Evolutionary conservation across 2,797 vertebrate genomes (phyloP).

Genomic region (Gymnothorax reevesii): DNA sequence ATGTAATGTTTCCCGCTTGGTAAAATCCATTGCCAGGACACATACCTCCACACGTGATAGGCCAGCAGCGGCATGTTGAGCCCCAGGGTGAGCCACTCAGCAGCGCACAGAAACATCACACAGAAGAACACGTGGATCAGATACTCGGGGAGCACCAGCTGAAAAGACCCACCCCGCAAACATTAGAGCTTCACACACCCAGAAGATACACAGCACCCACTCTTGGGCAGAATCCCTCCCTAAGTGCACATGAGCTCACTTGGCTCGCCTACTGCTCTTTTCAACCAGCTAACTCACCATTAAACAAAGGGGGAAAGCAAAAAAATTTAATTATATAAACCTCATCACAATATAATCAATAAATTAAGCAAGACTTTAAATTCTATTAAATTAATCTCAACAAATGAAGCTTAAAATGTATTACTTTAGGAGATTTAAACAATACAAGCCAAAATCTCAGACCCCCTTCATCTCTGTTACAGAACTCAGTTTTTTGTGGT

Average conservation of each 20-base stretch:
- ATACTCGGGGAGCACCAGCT: conserved; percentile 98
- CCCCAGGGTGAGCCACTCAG: conserved; percentile 95
- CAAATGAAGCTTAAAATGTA: neutral
- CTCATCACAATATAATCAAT: neutral
- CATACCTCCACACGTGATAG: conserved; percentile 97
- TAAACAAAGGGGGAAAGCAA: neutral
- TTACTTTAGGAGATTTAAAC: neutral
- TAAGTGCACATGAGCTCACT: neutral
- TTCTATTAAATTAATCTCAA: neutral
- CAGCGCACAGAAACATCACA: conserved; percentile 98
- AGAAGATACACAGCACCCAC: neutral
- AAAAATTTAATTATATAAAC: neutral
- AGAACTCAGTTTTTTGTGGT: no score
- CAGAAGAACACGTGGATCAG: conserved; percentile 99
- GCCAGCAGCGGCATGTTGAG: conserved; percentile 96
- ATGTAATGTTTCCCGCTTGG: no score
- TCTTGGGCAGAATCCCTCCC: neutral
- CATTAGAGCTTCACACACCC: neutral
- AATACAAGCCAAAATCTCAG: no score
- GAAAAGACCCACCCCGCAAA: conserved; percentile 51
- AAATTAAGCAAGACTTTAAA: neutral
- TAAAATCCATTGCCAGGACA: neutral
- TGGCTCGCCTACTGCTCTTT: neutral
- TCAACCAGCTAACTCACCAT: neutral
- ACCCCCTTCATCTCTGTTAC: no score